These are phyloP conservation scores for Alectoris magna DNA, from an alignment of 2,797 vertebrate species.

Conservation along the genomic window DNA sequence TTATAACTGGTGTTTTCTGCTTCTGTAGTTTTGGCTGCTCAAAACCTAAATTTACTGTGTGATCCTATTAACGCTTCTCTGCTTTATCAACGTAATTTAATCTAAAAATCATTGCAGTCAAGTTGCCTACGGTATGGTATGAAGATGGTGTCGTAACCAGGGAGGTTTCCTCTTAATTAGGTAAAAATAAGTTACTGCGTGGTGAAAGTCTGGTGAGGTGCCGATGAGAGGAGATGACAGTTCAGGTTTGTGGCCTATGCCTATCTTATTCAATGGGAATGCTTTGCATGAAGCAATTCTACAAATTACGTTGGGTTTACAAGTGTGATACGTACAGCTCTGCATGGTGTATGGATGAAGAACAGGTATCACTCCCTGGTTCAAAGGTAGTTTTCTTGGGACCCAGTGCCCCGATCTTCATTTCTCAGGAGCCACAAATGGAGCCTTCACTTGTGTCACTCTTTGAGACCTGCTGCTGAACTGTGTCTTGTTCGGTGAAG, in stretches of 20 bases:
- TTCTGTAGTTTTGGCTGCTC: neutral
- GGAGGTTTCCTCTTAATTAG: constrained; percentile 14
- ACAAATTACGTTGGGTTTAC: constrained; percentile 66
- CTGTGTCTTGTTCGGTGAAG: constrained; percentile 50
- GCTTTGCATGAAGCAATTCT: constrained; percentile 59
- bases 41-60: neutral
- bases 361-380: constrained; percentile 35
- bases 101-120: constrained; percentile 39
- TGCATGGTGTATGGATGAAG: constrained; percentile 46
- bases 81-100: constrained; percentile 34
- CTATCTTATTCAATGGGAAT: constrained; percentile 55
- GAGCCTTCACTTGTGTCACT: neutral
- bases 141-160: neutral
- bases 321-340: constrained; percentile 59
- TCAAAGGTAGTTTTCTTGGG: constrained; percentile 25
- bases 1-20: neutral
- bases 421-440: constrained; percentile 28
- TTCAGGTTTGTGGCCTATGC: constrained; percentile 64
- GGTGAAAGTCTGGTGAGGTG: neutral
- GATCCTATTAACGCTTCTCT: neutral
- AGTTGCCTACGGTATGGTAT: neutral
- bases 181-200: constrained; percentile 38
- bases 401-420: constrained; percentile 51
- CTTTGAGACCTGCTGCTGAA: constrained; percentile 54
- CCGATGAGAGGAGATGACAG: constrained; percentile 40